Base-by-base conservation (phyloP, 2,888 invertebrate species). In the Cephalotes varians region DNA sequence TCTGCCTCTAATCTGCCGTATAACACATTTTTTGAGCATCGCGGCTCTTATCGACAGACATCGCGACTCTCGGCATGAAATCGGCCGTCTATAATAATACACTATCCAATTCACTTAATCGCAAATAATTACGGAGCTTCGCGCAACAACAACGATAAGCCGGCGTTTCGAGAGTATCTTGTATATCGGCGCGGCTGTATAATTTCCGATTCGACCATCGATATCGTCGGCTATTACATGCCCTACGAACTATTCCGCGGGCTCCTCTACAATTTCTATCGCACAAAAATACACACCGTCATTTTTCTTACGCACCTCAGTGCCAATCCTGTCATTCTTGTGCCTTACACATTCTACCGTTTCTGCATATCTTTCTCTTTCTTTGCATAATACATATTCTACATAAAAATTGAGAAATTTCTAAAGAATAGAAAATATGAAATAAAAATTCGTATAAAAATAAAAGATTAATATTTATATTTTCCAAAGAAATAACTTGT, bases 81-180 rank as follows among this genome's bases (percentile, higher is more conserved):
- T 69, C 69, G n/a, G 40, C 47, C 40, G 40, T 79, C 71, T 71
- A 31, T 86, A 86, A 88, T 88, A 62, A 86, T 83, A 86, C 49
- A 10, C 83, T 79, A 49, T 88, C 28, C 82, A 86, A 88, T 88
- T 88, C 81, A 83, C 81, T 88, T 83, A 82, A 88, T 88, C 86
- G 86, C 86, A 81, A 88, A 85, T 87, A 88, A 88, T 88, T 86
- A 85, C 71, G 65, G 83, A 86, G 88, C 82, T 44, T 62, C 73
- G 51, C 69, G 44, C 54, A 64, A 81, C 80, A 86, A 81, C 77
- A 79, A 79, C 77, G n/a, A 56, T 56, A 69, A 69, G 44, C 69
- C 54, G 44, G 54, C 77, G 77, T 69, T 77, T 69, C 77, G 73
- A 65, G 67, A 56, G 60, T 83, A 74, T 77, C 87, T 88, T 85